Evolutionary conservation across 37 sponge, comb jelly and placozoan genomes (phyloP).

Genomic region (Corticium candelabrum): DNA sequence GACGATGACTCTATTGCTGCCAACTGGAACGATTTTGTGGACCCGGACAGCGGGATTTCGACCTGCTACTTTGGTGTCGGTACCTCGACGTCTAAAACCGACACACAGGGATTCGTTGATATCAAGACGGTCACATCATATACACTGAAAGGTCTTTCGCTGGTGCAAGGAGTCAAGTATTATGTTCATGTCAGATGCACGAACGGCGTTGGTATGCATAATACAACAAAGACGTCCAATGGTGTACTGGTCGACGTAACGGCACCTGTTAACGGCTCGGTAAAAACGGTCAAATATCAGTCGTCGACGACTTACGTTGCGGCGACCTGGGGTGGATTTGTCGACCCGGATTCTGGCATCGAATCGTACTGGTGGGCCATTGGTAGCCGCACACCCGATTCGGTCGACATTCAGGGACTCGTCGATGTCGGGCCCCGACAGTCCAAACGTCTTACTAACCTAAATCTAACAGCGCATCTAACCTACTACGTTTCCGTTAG

Average conservation of each 20-base stretch:
- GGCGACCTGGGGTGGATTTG: conserved; percentile 1
- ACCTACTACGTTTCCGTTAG: neutral
- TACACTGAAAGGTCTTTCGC: neutral
- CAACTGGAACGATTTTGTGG: neutral
- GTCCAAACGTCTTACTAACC: neutral
- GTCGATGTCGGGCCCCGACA: neutral
- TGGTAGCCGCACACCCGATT: neutral
- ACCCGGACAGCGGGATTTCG: neutral
- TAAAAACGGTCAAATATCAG: conserved; percentile 2
- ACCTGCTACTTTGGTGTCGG: neutral
- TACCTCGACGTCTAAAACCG: neutral
- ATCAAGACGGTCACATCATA: neutral
- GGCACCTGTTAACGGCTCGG: conserved; percentile 49
- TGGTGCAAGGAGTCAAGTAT: conserved; percentile 41
- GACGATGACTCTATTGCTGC: neutral
- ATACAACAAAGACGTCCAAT: conserved; percentile 39
- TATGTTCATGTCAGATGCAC: conserved; percentile 51
- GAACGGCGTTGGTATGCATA: conserved; percentile 31
- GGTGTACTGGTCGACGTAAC: conserved; percentile 57
- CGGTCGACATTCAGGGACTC: neutral
- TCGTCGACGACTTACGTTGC: neutral
- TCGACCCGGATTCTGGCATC: neutral
- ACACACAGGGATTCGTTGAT: neutral
- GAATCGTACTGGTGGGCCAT: neutral
- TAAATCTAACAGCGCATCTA: neutral